Evolutionary conservation across 2,797 vertebrate genomes (phyloP).

Genomic region (Chromis chromis): DNA sequence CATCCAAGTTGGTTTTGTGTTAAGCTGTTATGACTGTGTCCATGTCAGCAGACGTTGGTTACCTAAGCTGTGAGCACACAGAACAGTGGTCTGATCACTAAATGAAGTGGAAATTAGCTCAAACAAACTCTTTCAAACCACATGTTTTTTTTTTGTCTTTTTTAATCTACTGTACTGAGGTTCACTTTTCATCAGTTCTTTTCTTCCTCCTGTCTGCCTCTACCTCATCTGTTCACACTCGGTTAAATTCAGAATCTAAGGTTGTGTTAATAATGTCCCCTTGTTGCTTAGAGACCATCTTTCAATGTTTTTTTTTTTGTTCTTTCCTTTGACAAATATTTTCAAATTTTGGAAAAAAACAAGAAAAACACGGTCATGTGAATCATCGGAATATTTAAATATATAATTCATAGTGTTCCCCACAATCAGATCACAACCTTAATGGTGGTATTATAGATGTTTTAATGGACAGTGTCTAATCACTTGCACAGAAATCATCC

Average conservation of each 20-base stretch:
- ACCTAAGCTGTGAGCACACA: constrained; percentile 30
- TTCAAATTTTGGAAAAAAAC: neutral
- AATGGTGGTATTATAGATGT: neutral
- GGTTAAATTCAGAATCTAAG: neutral
- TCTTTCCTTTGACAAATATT: neutral
- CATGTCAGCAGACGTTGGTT: constrained; percentile 30
- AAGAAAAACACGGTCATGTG: neutral
- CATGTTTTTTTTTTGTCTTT: neutral
- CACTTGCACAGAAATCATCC: neutral
- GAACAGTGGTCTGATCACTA: constrained; percentile 10
- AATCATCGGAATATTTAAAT: neutral
- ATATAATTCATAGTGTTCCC: neutral
- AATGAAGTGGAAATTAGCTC: constrained; percentile 25
- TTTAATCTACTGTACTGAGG: neutral
- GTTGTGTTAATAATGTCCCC: neutral
- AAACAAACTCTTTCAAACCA: constrained; percentile 2
- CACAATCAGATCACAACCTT: constrained; percentile 3
- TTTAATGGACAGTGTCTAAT: neutral
- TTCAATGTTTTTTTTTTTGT: neutral
- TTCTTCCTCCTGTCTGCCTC: neutral
- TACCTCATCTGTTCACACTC: neutral
- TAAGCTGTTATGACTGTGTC: constrained; percentile 32
- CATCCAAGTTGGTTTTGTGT: constrained; percentile 18
- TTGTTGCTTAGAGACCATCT: neutral
- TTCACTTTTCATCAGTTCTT: neutral